These are phyloP conservation scores for Drosophila baimaii DNA, from an alignment of 1,140 invertebrate species.

Conservation along the genomic window DNA sequence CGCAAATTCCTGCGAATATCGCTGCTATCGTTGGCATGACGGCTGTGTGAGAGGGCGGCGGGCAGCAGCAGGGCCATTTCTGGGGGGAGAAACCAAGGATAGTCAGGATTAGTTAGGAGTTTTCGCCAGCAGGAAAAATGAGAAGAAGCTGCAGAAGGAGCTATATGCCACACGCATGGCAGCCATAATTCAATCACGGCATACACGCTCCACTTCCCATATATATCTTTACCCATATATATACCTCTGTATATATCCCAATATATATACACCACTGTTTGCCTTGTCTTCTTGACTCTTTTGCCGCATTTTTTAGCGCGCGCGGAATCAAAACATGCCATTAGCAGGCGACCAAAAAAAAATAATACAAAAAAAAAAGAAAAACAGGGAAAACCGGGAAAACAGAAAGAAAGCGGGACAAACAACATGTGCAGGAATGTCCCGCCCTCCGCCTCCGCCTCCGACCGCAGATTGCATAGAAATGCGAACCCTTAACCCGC, in stretches of 20 bases:
- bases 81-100: slow-evolving; percentile 84
- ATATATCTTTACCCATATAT: neutral
- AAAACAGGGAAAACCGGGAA: neutral
- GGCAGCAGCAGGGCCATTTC: slow-evolving; percentile 93
- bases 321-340: slow-evolving; percentile 74
- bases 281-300: slow-evolving; percentile 35
- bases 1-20: slow-evolving; percentile 91
- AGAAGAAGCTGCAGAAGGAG: no score
- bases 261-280: slow-evolving; percentile 53
- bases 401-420: slow-evolving; percentile 11
- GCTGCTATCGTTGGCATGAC: slow-evolving; percentile 89
- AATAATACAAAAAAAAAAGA: neutral
- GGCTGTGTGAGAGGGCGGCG: slow-evolving; percentile 88
- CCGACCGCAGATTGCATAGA: slow-evolving; percentile 32
- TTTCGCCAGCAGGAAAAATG: neutral
- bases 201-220: neutral
- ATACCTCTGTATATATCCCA: neutral
- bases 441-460: neutral
- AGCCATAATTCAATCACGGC: slow-evolving; percentile 34
- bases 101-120: neutral
- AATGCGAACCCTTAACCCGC: slow-evolving; percentile 21
- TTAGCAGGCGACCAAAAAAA: slow-evolving; percentile 56
- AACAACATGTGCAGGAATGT: slow-evolving; percentile 40
- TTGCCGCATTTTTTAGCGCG: slow-evolving; percentile 27
- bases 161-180: slow-evolving; percentile 12